Base-by-base conservation (phyloP, 2,888 invertebrate species). In the Agrochola lota region DNA sequence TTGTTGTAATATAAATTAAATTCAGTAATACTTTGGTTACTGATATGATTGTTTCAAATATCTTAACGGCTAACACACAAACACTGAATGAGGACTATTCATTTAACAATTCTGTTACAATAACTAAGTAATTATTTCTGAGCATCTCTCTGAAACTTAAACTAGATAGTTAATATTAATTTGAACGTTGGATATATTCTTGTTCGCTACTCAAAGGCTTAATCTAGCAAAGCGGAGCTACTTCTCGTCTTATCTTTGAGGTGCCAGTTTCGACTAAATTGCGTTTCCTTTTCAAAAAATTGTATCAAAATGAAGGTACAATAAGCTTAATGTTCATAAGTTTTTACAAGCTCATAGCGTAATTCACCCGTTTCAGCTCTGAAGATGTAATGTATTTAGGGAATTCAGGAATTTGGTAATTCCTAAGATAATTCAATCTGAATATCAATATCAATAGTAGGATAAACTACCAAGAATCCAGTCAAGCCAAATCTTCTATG, bases 151-250 rank as follows among this genome's bases (percentile, higher is more conserved):
- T 74, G 11, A 15, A 63, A 68, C n/a, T 63, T 49, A 30, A 43
- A 57, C n/a, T 67, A 30, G 1, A 30, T 30, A 62, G 30, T 63
- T 64, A 46, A 71, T 73, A 66, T 55, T 67, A 66, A 73, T 73
- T 69, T 52, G 52, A 62, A 57, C 75, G 20, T 49, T 69, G 43
- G 11, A 26, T 43, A 59, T 35, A 66, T 80, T 64, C 71, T 74
- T 71, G 60, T 68, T 57, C 40, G 72, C 60, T 78, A 76, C 82
- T 86, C 83, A 87, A 88, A 86, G 79, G 74, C 75, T 87, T 84
- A 81, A 81, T 75, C 66, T 84, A 86, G 83, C 81, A 85, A 86
- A 87, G 83, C 69, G 64, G 72, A 43, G 72, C 75, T 76, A 68
- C 71, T 74, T 71, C 70, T 69, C 49, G 60, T 78, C 57, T 80